phyloP scores from a whole-genome alignment of 2,113 vertebrate genomes.

The Hippocampus abdominalis region DNA sequence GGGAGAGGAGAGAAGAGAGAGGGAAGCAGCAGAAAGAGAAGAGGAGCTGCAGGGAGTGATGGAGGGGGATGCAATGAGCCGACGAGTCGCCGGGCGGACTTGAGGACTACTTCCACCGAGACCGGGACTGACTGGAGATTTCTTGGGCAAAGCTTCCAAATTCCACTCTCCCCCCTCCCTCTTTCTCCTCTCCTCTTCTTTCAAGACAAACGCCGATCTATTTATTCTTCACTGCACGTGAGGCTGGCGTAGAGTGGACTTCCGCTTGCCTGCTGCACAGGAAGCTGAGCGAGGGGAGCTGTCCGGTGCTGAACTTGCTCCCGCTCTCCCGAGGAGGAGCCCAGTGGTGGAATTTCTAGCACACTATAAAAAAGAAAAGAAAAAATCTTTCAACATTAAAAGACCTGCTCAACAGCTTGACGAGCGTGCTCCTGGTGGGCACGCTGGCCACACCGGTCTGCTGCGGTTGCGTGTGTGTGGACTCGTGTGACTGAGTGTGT shows the following conservation, averaged over 20 bases:
- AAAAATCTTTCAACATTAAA: not conserved
- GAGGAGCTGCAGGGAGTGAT: constrained; percentile 36
- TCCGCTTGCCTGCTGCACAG: constrained; percentile 21
- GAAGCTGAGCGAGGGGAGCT: constrained; percentile 65
- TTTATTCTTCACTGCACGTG: constrained; percentile 10
- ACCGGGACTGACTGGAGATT: constrained; percentile 40
- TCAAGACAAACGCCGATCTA: constrained; percentile 5
- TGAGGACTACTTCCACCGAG: constrained; percentile 38
- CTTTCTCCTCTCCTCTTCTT: constrained; percentile 31
- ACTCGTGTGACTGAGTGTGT: constrained; percentile 26
- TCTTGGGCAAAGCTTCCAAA: constrained; percentile 5
- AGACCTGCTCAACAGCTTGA: not conserved
- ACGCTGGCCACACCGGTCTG: constrained; percentile 60
- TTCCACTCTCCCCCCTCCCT: constrained; percentile 29
- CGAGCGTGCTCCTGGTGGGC: constrained; percentile 7
- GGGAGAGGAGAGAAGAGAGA: constrained; percentile 42
- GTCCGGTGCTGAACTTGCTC: constrained; percentile 82
- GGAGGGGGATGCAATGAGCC: constrained; percentile 27
- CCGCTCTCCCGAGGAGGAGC: constrained; percentile 41
- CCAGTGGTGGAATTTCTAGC: constrained; percentile 25
- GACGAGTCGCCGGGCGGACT: constrained; percentile 18
- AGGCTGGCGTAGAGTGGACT: constrained; percentile 5
- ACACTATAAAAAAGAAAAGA: not conserved
- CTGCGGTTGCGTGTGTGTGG: constrained; percentile 39
- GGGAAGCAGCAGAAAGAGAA: constrained; percentile 25